Conservation (phyloP, 2,113 vertebrate species). For the Rhabdomys dilectus region DNA sequence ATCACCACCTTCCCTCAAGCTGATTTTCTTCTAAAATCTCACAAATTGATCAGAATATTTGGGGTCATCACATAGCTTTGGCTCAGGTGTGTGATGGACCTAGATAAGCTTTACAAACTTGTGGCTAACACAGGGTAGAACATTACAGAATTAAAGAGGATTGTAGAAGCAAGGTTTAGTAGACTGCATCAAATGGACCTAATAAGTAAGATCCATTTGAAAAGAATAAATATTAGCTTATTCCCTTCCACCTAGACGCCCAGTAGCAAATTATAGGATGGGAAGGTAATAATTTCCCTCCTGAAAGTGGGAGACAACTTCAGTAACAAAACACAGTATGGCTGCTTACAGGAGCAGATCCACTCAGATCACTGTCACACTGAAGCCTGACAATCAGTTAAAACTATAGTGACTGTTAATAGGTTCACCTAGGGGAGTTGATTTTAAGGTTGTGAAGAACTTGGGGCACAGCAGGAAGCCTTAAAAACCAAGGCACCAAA, state of each 20-base stretch:
- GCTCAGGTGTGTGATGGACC: conserved; percentile 24
- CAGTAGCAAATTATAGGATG: conserved; percentile 56
- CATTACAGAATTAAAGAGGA: conserved; percentile 55
- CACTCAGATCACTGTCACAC: background rate
- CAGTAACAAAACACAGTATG: background rate
- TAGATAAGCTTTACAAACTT: background rate
- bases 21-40: conserved; percentile 37
- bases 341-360: background rate
- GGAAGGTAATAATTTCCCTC: conserved; percentile 11
- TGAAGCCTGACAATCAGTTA: background rate
- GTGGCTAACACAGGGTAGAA: conserved; percentile 10
- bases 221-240: conserved; percentile 45
- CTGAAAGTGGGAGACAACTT: conserved; percentile 15
- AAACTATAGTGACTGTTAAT: background rate
- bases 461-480: background rate
- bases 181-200: conserved; percentile 33
- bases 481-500: background rate
- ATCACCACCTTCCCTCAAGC: background rate
- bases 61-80: background rate
- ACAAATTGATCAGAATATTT: conserved; percentile 32
- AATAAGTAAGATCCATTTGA: conserved; percentile 36
- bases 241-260: conserved; percentile 52
- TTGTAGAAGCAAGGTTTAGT: conserved; percentile 40
- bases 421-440: background rate
- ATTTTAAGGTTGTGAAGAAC: background rate